Base-by-base conservation (phyloP, 1,140 invertebrate genomes). In the Heliothis subflexa region DNA sequence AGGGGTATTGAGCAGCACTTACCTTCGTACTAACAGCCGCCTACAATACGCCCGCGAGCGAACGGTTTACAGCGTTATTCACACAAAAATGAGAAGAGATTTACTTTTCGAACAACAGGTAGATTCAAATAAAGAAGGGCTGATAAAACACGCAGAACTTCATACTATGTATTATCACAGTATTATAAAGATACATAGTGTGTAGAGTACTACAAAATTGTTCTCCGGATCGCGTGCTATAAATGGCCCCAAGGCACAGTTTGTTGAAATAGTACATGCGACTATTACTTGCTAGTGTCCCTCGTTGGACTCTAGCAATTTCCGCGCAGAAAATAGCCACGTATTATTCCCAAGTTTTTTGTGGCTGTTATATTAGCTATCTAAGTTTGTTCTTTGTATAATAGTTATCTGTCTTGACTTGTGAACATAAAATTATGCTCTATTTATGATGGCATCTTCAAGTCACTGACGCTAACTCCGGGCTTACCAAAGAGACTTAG, bases 1-100 rank as follows among this genome's bases (percentile, higher is more conserved):
- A 45, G n/a, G 33, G 40, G 5, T 18, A 47, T 40, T 12, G 40
- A 66, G n/a, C 7, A 47, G n/a, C 40, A 47, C 16, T 47, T 66
- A 66, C 62, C 62, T 66, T 9, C 16, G 62, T 66, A 66, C 40
- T 47, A 47, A 66, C 62, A 21, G 28, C 61, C 61, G 11, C 62
- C 62, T 16, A 66, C 62, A 66, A 21, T 16, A 21, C 47, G 62
- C 40, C 40, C 33, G 16, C 40, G 16, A 47, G 40, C 62, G 40
- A 47, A 47, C 3, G 40, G 40, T 18, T 66, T 66, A 66, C 40
- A 66, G 47, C 16, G 18, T 66, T 66, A 66, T 45, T 64, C 33
- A 16, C 16, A 47, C 16, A 47, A 47, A 47, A 66, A 66, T 45
- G 61, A 47, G 16, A 21, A 5, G 40, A 66, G 62, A 16, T 16